Evolutionary conservation across 2,797 vertebrate species (phyloP).

Genomic region (Lepus oiostolus): DNA sequence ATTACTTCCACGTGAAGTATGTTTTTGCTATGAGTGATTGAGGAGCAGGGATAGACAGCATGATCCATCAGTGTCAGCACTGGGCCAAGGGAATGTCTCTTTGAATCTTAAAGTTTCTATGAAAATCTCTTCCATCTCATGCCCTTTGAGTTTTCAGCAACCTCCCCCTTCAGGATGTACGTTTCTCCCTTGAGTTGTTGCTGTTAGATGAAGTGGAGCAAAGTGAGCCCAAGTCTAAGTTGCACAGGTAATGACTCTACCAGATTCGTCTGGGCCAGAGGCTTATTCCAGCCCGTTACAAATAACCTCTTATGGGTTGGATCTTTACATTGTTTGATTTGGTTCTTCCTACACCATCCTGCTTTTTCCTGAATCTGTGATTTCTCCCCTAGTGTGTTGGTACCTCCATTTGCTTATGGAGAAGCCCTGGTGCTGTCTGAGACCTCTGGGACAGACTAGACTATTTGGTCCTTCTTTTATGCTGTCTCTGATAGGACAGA

Average conservation of each 20-base stretch:
- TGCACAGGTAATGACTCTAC: accelerated
- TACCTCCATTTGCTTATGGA: not conserved
- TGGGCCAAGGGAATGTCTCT: not conserved
- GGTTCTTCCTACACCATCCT: not conserved
- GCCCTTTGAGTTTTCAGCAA: not conserved
- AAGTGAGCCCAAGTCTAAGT: not conserved
- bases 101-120: not conserved
- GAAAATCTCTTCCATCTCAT: not conserved
- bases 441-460: not conserved
- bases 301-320: not conserved
- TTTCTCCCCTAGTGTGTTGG: not conserved
- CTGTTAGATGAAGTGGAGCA: not conserved
- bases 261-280: not conserved
- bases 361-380: not conserved
- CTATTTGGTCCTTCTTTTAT: conserved; percentile 23
- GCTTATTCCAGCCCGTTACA: not conserved
- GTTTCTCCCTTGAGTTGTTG: not conserved
- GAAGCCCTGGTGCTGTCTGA: not conserved
- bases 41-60: not conserved
- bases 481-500: conserved; percentile 42
- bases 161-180: not conserved
- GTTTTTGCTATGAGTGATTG: not conserved
- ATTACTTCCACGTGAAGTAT: too few relatives aligned
- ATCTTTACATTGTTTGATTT: not conserved
- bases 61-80: not conserved